phyloP scores from a whole-genome alignment of 35 echinoderm and acorn worm species.

The Acanthaster planci region DNA sequence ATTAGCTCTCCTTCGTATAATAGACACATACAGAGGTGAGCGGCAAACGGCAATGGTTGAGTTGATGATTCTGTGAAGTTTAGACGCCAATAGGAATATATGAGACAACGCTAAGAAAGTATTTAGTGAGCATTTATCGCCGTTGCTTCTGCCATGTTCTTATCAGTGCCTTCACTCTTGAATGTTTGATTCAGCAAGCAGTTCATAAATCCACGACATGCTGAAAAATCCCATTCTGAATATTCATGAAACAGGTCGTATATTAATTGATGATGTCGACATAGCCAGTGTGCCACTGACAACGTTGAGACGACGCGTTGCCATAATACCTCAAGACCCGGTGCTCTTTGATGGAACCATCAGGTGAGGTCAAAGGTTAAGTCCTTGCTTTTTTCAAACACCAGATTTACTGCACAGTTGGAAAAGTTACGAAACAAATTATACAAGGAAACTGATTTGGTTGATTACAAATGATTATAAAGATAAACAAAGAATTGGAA shows the following conservation, averaged over 20 bases:
- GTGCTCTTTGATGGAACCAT: slow-evolving; percentile 66
- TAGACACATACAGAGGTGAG: slow-evolving; percentile 66
- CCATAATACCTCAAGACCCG: slow-evolving; percentile 73
- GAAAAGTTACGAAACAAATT: too few relatives aligned
- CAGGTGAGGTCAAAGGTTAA: slow-evolving; percentile 28
- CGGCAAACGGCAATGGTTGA: too few relatives aligned
- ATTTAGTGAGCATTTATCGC: not conserved
- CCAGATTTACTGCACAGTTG: not conserved
- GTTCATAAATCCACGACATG: not conserved
- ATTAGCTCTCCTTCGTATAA: slow-evolving; percentile 57
- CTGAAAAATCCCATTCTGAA: not conserved
- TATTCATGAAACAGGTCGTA: slow-evolving; percentile 42
- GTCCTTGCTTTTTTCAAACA: not conserved
- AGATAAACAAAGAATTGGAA: too few relatives aligned
- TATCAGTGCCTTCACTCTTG: not conserved
- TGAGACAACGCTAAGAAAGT: not conserved
- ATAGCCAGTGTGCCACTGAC: slow-evolving; percentile 52
- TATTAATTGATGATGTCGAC: slow-evolving; percentile 55
- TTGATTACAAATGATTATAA: too few relatives aligned
- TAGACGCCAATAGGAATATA: not conserved
- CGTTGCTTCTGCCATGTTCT: not conserved
- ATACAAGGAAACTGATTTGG: too few relatives aligned
- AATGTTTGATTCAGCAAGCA: not conserved
- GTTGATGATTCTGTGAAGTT: not conserved
- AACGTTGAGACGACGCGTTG: slow-evolving; percentile 38